Conservation (phyloP, 2,113 vertebrate genomes). For the Psephotus haematonotus region DNA sequence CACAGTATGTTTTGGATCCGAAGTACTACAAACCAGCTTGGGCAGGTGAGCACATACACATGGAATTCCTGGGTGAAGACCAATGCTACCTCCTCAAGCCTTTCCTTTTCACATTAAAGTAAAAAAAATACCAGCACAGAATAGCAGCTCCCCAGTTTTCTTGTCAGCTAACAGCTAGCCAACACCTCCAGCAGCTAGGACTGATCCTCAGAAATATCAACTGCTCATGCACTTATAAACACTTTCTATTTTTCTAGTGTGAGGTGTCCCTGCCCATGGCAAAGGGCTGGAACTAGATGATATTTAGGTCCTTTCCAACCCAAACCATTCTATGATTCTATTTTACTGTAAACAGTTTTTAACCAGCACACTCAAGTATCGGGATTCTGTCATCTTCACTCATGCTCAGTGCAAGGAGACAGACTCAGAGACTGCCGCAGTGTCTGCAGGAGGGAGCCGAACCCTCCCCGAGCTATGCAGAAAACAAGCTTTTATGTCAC, state of each 20-base stretch:
- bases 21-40: background rate
- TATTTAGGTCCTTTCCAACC: background rate
- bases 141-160: background rate
- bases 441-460: background rate
- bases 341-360: background rate
- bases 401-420: fast-evolving
- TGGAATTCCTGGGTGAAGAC: background rate
- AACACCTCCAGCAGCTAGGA: fast-evolving
- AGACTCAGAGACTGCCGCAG: fast-evolving
- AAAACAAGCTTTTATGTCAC: background rate
- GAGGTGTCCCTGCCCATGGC: background rate
- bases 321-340: background rate
- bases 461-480: background rate
- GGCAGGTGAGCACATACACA: background rate
- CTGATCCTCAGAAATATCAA: background rate
- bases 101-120: background rate
- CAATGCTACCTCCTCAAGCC: background rate
- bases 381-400: background rate
- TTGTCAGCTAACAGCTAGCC: background rate
- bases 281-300: background rate
- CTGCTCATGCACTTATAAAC: background rate
- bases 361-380: fast-evolving
- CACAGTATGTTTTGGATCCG: background rate
- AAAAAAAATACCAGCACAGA: background rate
- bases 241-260: background rate